These are phyloP conservation scores for Noctua janthina DNA, from an alignment of 2,888 invertebrate genomes.

Conservation along the genomic window DNA sequence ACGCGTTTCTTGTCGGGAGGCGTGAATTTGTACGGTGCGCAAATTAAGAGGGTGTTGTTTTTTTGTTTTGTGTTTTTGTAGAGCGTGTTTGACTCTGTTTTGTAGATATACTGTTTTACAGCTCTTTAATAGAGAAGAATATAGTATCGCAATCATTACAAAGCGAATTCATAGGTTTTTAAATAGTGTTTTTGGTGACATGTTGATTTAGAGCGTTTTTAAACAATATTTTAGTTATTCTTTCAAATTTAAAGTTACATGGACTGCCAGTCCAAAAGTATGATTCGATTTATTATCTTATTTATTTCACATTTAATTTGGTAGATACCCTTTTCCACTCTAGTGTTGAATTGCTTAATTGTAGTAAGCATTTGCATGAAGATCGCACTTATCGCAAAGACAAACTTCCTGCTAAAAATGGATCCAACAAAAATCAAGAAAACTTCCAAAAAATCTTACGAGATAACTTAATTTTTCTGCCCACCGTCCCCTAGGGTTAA, in stretches of 20 bases:
- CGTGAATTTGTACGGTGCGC: conserved; percentile 83
- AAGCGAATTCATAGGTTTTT: background rate
- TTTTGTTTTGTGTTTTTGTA: background rate
- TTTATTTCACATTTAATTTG: background rate
- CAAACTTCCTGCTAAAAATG: background rate
- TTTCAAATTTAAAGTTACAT: background rate
- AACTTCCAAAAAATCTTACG: conserved; percentile 16
- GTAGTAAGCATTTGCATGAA: background rate
- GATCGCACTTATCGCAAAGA: background rate
- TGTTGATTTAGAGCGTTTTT: background rate
- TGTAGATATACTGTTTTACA: background rate
- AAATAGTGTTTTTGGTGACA: background rate
- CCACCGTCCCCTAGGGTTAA: conserved; percentile 81
- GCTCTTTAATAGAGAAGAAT: background rate
- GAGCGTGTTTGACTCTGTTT: background rate
- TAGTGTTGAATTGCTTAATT: background rate
- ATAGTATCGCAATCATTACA: background rate
- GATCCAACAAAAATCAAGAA: background rate
- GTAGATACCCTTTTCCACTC: background rate
- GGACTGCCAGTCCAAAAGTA: background rate
- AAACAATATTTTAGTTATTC: background rate
- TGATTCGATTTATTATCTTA: background rate
- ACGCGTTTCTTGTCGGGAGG: conserved; percentile 89
- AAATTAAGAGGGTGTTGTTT: conserved; percentile 61
- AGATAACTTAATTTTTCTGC: conserved; percentile 70